Evolutionary conservation across 2,888 invertebrate species (phyloP), one percentile per base, ranked within the genome.

Genomic region (Caenorhabditis sp.): DNA sequence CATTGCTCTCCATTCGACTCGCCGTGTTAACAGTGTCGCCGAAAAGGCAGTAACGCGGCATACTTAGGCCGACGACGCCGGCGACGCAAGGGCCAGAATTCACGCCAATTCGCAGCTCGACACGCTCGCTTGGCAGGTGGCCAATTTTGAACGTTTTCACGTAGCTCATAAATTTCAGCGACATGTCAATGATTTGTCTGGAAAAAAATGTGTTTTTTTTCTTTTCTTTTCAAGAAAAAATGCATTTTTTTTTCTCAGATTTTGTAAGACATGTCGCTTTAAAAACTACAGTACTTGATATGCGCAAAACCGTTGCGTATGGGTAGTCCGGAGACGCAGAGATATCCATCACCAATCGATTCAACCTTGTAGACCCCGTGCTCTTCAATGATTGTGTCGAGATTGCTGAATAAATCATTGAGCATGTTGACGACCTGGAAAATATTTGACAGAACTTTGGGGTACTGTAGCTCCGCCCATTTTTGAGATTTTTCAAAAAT

Each of bases 291-390:
- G 19, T 36, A 66, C 70, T 69, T 74, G 17, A 78, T 76, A 55
- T 79, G 79, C 0, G 58, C 58, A 14, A 62, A 31, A 6, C 85
- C 85, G 62, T 85, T 85, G 14, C 85, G 71, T 37, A 69, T 71
- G 1, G 85, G 85, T 12, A 85, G 63, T 0, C 85, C 85, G 19
- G 84, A 84, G 10, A 84, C 85, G 62, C 84, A 84, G 3, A 85
- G 69, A 66, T 81, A 85, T 12, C 83, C 84, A 63, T 85, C 84
- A 2, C 85, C 85, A 58, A 86, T 86, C 0, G 86, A 84, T 70
- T 86, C 86, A 12, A 86, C 84, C 72, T 85, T 85, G 63, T 85
- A 85, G 57, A 78, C 84, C 62, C 81, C 81, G 57, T 80, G 78
- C 51, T 78, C 77, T 55, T 79, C 84, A 50, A 85, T 85, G 10